Conservation (phyloP, 2,113 vertebrate species). For the Pithys albifrons region DNA sequence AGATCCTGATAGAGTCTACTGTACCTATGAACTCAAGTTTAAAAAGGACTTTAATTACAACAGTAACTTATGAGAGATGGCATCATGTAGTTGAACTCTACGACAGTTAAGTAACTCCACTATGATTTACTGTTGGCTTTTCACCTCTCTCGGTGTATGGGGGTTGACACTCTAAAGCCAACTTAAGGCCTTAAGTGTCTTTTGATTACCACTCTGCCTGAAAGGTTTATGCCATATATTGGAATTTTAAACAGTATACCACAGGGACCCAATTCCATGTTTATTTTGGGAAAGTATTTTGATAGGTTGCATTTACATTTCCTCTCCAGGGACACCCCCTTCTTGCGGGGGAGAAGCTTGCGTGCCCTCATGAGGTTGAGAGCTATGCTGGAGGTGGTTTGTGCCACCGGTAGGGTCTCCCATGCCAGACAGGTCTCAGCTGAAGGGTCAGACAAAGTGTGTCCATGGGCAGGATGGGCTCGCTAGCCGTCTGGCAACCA, state of each 20-base stretch:
- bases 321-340: too few species aligned
- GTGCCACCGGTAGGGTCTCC: too few species aligned
- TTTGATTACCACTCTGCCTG: neutral
- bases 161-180: neutral
- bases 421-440: too few species aligned
- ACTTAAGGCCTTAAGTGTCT: neutral
- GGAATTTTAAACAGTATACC: neutral
- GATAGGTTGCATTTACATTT: neutral
- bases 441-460: too few species aligned
- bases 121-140: neutral
- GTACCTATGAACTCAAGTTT: neutral
- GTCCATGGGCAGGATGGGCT: too few species aligned
- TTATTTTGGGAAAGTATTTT: neutral
- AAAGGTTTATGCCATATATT: neutral
- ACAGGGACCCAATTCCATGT: neutral
- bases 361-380: too few species aligned
- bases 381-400: too few species aligned
- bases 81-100: neutral
- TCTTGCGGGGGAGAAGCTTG: too few species aligned
- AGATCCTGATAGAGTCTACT: neutral
- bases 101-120: neutral
- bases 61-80: neutral
- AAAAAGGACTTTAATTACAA: neutral
- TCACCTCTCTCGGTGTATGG: neutral
- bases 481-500: too few species aligned